A percentile compares a stretch with the other conserved stretches of the same genome.
These are phyloP conservation scores for Phragmatobia fuliginosa DNA, from an alignment of 2,888 invertebrate genomes.

Conservation along the genomic window DNA sequence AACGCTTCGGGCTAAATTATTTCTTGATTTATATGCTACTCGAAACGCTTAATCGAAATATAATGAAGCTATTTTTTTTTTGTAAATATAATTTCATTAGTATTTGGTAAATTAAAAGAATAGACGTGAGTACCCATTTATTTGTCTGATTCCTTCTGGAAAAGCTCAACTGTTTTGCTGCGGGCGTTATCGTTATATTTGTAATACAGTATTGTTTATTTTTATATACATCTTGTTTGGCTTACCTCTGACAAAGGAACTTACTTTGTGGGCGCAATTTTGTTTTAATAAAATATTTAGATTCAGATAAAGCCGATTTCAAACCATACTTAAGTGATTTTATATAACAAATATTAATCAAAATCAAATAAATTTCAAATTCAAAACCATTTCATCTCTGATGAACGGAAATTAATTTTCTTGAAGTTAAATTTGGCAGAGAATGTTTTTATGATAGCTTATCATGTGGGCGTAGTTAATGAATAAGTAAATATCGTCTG, in stretches of 20 bases:
- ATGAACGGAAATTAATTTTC: background rate
- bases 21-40: background rate
- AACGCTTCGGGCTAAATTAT: too few species aligned
- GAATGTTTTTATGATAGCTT: conserved; percentile 1
- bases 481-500: background rate
- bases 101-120: background rate
- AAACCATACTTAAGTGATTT: background rate
- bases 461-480: background rate
- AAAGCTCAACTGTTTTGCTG: background rate
- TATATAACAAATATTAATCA: background rate
- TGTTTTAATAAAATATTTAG: background rate
- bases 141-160: background rate
- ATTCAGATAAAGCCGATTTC: too few species aligned
- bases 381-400: background rate
- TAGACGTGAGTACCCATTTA: background rate
- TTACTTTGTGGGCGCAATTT: background rate
- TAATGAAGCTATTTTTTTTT: background rate
- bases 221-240: background rate
- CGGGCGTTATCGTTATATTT: background rate
- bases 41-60: background rate
- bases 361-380: background rate
- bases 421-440: background rate
- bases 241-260: background rate
- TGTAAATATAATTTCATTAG: background rate
- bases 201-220: background rate